These are phyloP conservation scores for Willowsia nigromaculata DNA, from an alignment of 2,888 invertebrate species.

Conservation along the genomic window DNA sequence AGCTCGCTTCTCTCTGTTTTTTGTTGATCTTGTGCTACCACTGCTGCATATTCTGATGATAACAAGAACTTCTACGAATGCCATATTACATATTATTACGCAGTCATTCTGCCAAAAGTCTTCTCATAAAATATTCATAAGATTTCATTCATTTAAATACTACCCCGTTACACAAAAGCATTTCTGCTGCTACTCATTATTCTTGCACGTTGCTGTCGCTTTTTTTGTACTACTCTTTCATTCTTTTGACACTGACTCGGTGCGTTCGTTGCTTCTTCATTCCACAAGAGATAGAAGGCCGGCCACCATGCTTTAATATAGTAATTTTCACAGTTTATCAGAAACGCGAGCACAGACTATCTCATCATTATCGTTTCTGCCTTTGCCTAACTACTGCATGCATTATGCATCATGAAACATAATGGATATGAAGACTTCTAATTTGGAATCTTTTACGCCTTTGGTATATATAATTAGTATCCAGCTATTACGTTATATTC, in stretches of 20 bases:
- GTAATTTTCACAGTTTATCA: neutral
- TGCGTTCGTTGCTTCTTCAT: neutral
- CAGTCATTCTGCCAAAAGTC: neutral
- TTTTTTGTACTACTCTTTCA: neutral
- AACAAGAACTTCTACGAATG: no score
- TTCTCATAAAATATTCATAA: constrained; percentile 55
- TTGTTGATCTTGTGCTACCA: no score
- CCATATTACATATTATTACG: no score
- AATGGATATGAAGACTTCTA: neutral
- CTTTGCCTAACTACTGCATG: neutral
- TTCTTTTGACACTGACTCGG: neutral
- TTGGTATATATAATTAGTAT: neutral
- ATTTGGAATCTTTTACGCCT: neutral
- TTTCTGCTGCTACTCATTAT: neutral
- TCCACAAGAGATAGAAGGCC: neutral
- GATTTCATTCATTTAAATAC: constrained; percentile 49
- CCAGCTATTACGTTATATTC: no score
- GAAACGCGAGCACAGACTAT: neutral
- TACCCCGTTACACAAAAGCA: constrained; percentile 26
- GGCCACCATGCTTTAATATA: neutral
- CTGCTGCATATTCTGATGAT: no score
- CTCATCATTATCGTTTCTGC: neutral
- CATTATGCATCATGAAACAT: constrained; percentile 14
- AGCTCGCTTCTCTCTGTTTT: no score
- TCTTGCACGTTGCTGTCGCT: neutral